Evolutionary conservation across 2,797 vertebrate genomes (phyloP).

Genomic region (Gymnoscopelus braueri): DNA sequence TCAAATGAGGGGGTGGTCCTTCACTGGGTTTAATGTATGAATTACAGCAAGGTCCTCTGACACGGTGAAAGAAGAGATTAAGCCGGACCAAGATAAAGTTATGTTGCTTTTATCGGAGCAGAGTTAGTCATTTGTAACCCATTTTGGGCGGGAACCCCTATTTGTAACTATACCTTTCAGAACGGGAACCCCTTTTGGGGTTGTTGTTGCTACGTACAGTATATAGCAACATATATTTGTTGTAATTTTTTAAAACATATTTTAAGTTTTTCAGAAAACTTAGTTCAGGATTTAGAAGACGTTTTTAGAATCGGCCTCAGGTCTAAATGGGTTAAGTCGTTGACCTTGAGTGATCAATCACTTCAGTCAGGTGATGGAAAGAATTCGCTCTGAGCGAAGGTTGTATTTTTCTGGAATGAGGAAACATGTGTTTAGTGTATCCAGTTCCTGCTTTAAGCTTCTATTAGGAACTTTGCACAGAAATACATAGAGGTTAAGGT

Average conservation of each 20-base stretch:
- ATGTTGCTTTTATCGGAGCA: conserved; percentile 27
- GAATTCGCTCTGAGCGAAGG: not conserved
- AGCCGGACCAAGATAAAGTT: conserved; percentile 30
- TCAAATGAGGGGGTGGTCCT: conserved; percentile 6
- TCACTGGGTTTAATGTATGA: conserved; percentile 12
- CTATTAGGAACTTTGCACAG: not conserved
- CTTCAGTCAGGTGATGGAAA: conserved; percentile 3
- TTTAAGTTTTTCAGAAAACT: too few relatives aligned
- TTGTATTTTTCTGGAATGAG: conserved; percentile 17
- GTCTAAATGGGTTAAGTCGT: conserved; percentile 18
- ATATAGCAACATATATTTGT: too few relatives aligned
- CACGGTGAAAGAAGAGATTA: conserved; percentile 15
- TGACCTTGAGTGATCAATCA: conserved; percentile 41
- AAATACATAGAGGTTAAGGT: not conserved
- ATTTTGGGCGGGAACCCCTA: too few relatives aligned
- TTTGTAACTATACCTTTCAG: too few relatives aligned
- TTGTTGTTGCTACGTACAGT: too few relatives aligned
- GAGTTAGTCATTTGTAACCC: conserved; percentile 25
- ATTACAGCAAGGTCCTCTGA: too few relatives aligned
- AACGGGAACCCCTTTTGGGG: too few relatives aligned
- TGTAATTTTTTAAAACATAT: too few relatives aligned
- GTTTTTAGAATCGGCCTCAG: too few relatives aligned
- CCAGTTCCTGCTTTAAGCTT: not conserved
- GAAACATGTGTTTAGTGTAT: conserved; percentile 23
- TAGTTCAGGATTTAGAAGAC: too few relatives aligned